These are phyloP conservation scores for Agrilus mali DNA, from an alignment of 2,888 invertebrate species.

Conservation along the genomic window DNA sequence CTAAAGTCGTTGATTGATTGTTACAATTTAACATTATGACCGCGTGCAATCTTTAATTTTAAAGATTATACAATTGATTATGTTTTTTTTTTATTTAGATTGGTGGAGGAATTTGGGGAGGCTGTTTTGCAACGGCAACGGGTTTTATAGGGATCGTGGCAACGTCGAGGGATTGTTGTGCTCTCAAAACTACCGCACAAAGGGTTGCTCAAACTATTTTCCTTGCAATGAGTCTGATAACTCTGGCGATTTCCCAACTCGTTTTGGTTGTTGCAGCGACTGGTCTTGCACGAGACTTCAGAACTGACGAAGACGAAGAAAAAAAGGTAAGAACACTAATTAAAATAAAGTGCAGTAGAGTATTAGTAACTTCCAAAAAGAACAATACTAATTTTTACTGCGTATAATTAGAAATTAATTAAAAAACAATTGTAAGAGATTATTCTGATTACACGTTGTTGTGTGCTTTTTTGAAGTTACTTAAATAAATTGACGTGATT, in stretches of 20 bases:
- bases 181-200: conserved; percentile 34
- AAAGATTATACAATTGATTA: too few relatives aligned
- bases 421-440: too few relatives aligned
- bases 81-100: conserved; percentile 21
- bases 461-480: too few relatives aligned
- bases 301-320: conserved; percentile 16
- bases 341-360: too few relatives aligned
- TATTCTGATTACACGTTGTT: too few relatives aligned
- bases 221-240: conserved; percentile 48
- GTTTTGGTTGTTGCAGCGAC: conserved; percentile 46
- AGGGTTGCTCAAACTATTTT: conserved; percentile 48
- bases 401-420: too few relatives aligned
- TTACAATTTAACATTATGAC: too few relatives aligned
- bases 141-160: conserved; percentile 51
- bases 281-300: conserved; percentile 48
- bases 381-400: too few relatives aligned
- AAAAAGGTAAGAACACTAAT: conserved; percentile 10
- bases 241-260: conserved; percentile 47
- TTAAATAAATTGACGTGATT: too few relatives aligned
- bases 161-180: conserved; percentile 43
- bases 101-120: conserved; percentile 58
- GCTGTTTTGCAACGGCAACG: conserved; percentile 47
- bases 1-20: too few relatives aligned
- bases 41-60: too few relatives aligned
- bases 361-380: too few relatives aligned